phyloP scores from a whole-genome alignment of 2,113 vertebrate genomes.

The Galeopterus variegatus region DNA sequence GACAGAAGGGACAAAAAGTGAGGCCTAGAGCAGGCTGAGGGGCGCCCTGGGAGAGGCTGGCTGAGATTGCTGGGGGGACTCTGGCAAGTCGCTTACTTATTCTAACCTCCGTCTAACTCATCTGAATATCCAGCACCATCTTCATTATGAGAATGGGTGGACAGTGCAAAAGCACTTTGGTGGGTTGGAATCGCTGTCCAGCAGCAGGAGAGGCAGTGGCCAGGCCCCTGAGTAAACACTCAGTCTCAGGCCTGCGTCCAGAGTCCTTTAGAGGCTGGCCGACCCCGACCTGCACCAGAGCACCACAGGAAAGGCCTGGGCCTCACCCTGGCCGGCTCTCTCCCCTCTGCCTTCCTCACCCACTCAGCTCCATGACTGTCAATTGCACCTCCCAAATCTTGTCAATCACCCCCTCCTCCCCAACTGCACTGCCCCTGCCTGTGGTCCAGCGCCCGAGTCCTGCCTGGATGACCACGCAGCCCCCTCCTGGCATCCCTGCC shows the following conservation, averaged over 20 bases:
- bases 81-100: background rate
- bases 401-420: background rate
- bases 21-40: background rate
- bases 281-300: too few species aligned
- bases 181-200: background rate
- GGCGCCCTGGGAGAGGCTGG: background rate
- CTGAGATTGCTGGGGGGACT: background rate
- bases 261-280: background rate
- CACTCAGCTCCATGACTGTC: background rate
- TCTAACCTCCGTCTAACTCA: background rate
- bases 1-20: background rate
- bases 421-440: background rate
- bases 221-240: background rate
- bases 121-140: background rate
- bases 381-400: background rate
- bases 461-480: background rate
- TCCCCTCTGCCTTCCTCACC: fast-evolving
- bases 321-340: background rate
- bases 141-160: background rate
- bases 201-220: background rate
- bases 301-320: background rate
- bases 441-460: fast-evolving
- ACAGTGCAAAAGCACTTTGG: background rate
- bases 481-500: background rate
- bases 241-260: background rate